A percentile compares a stretch with the other conserved stretches of the same genome.
Evolutionary conservation across 23 tunicate species (phyloP).

Genomic region (Oikopleura dioica): DNA sequence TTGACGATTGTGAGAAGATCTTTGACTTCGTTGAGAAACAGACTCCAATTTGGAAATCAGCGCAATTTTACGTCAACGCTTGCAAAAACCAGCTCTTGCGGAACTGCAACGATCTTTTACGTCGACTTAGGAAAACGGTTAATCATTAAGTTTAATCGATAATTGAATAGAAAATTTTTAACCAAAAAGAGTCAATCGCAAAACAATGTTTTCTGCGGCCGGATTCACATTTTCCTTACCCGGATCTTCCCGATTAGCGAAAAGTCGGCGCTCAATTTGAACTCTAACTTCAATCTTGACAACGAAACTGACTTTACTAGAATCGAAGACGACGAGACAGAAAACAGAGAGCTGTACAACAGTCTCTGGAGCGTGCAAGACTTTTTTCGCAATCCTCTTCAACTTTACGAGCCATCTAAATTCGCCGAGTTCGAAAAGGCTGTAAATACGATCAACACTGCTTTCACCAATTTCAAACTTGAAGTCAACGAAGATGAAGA

Average conservation of each 20-base stretch:
- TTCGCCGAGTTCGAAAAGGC: slow-evolving; percentile 13
- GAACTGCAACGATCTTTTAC: slow-evolving; percentile 82
- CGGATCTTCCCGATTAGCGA: slow-evolving; percentile 70
- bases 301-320: background rate
- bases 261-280: slow-evolving; percentile 76
- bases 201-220: slow-evolving; percentile 90
- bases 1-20: slow-evolving; percentile 47
- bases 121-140: no score
- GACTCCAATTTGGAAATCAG: slow-evolving; percentile 64
- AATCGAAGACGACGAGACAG: background rate
- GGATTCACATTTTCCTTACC: slow-evolving; percentile 79
- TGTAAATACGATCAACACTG: slow-evolving; percentile 37
- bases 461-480: slow-evolving; percentile 54
- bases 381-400: slow-evolving; percentile 59
- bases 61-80: slow-evolving; percentile 57
- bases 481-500: slow-evolving; percentile 22
- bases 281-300: background rate
- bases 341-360: background rate
- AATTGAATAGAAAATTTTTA: no score
- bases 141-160: no score
- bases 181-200: slow-evolving; percentile 72
- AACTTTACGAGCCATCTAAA: slow-evolving; percentile 26
- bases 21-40: slow-evolving; percentile 67
- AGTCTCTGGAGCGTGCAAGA: slow-evolving; percentile 88
- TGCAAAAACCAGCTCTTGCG: slow-evolving; percentile 71